Percentiles rank a stretch among this genome's conserved stretches.
phyloP scores from a whole-genome alignment of 1,140 invertebrate species.

The Heliconius himera region DNA sequence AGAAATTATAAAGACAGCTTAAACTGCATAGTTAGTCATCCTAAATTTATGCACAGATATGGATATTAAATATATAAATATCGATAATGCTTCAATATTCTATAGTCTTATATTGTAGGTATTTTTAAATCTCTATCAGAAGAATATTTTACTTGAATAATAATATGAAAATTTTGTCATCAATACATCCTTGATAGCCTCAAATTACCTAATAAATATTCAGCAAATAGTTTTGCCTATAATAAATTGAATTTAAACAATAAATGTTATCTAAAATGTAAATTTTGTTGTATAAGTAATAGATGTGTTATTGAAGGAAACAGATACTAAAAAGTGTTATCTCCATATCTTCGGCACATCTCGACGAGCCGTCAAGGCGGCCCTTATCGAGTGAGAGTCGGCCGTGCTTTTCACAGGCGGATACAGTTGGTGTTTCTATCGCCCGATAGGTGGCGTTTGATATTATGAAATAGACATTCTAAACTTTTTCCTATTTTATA shows the following conservation, averaged over 20 bases:
- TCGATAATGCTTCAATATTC: too few species aligned
- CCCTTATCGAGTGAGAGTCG: slow-evolving; percentile 60
- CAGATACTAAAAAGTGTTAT: slow-evolving; percentile 51
- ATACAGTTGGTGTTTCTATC: slow-evolving; percentile 60
- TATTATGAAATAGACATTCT: background rate
- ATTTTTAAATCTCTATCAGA: background rate
- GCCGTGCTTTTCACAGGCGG: slow-evolving; percentile 55
- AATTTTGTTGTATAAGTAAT: background rate
- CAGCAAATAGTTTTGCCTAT: background rate
- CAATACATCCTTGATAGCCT: background rate
- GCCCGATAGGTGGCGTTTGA: slow-evolving; percentile 65
- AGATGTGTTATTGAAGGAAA: slow-evolving; percentile 33
- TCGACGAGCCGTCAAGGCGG: slow-evolving; percentile 64
- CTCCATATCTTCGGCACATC: slow-evolving; percentile 60
- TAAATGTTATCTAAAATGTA: slow-evolving; percentile 15
- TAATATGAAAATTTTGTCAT: background rate
- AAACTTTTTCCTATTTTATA: background rate
- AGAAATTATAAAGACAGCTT: slow-evolving; percentile 29
- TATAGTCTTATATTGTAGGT: background rate
- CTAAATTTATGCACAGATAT: slow-evolving; percentile 22
- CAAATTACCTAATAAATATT: slow-evolving; percentile 1
- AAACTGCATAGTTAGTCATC: slow-evolving; percentile 24
- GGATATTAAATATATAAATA: background rate
- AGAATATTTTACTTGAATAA: background rate
- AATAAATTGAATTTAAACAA: background rate